These are phyloP conservation scores for Amblyopsis hoosieri DNA, from an alignment of 2,797 vertebrate genomes.

Conservation along the genomic window DNA sequence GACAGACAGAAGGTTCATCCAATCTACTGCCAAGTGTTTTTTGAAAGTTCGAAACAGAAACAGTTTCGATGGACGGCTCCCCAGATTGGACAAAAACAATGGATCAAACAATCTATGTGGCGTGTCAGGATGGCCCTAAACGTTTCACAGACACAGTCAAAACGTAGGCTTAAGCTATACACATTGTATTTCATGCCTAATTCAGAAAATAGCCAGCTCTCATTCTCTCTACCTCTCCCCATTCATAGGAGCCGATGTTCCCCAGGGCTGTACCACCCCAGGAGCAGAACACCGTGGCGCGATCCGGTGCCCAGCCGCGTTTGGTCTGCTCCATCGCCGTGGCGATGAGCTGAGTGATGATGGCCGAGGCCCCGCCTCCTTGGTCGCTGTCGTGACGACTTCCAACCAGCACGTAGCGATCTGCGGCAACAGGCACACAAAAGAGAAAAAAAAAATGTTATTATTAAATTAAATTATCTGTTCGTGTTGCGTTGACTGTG, in stretches of 20 bases:
- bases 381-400: constrained; percentile 78
- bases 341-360: constrained; percentile 85
- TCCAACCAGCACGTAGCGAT: constrained; percentile 88
- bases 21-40: no score
- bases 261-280: constrained; percentile 88
- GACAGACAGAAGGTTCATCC: no score
- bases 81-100: no score
- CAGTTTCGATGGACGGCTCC: no score
- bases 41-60: no score
- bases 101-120: no score
- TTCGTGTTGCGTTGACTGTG: not conserved
- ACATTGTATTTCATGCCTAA: not conserved
- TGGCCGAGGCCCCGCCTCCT: constrained; percentile 79
- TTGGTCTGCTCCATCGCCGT: constrained; percentile 81
- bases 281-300: constrained; percentile 89
- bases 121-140: no score
- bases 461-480: no score
- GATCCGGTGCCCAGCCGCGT: constrained; percentile 86
- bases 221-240: constrained; percentile 87
- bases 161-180: no score
- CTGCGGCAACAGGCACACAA: constrained; percentile 63
- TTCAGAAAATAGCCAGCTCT: constrained; percentile 12
- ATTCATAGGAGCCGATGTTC: constrained; percentile 91
- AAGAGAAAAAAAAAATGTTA: not conserved
- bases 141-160: no score